Evolutionary conservation across 2,797 vertebrate genomes (phyloP), one percentile per base, ranked within the genome.

Genomic region (Pantherophis vulpinus): DNA sequence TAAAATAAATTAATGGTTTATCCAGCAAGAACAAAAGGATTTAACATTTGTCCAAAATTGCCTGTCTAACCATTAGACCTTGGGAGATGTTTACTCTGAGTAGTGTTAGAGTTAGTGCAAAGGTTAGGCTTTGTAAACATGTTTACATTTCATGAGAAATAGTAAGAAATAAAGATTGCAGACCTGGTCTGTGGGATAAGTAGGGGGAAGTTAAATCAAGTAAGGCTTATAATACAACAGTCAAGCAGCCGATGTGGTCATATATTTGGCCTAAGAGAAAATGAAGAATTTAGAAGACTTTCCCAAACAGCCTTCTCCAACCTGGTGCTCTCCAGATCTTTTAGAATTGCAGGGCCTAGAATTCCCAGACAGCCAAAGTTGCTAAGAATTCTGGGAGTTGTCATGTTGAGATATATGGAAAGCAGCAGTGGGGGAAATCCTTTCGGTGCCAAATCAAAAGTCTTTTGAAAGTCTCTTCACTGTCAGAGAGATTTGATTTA

Each of bases 1-100:
- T 23, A 51, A 51, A 93, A 94, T 37, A 42, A 86, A 91, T 91
- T 58, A 87, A 32, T 66, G 89, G 13, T 89, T 94, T 89, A 74
- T 92, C 66, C 66, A 0, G 0, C 51, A 18, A 18, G 32, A 90
- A 92, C 11, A 8, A 95, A 42, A 91, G 87, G 59, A 59, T 83
- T 2, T 0, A 11, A 14, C 29, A 27, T 83, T 93, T 93, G 93
- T 87, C n/a, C 32, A 9, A 29, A 42, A 47, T 56, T 16, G 32
- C 25, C 55, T 29, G 25, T 37, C 83, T 93, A 87, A 56, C 88
- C 23, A 27, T 47, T 54, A 47, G 25, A 29, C 14, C 25, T 5
- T 47, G 42, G 42, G 23, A 83, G 10, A 47, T 12, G 10, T 47
- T 90, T n/a, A 18, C 86, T 87, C 18, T 37, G 18, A 37, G 32